These are phyloP conservation scores for Anisognathus igniventris DNA, from an alignment of 2,797 vertebrate species.

Conservation along the genomic window DNA sequence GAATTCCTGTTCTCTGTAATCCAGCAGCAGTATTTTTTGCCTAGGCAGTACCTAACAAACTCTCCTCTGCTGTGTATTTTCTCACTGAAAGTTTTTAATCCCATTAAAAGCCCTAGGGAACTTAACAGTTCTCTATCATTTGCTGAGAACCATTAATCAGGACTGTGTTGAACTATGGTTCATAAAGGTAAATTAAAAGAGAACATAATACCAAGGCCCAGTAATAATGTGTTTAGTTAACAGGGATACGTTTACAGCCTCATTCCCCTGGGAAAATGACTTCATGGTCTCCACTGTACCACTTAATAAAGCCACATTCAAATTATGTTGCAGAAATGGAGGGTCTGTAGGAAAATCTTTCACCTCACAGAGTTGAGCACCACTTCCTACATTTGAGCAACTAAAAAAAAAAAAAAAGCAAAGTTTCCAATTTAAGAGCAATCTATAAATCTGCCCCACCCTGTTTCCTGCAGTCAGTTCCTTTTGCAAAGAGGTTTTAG, in stretches of 20 bases:
- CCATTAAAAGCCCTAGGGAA: not conserved
- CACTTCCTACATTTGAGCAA: not conserved
- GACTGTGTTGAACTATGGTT: not conserved
- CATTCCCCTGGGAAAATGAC: constrained; percentile 65
- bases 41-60: not conserved
- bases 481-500: not conserved
- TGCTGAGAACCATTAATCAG: not conserved
- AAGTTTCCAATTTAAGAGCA: not conserved
- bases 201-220: constrained; percentile 38
- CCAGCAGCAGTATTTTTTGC: not conserved
- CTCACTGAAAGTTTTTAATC: not conserved
- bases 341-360: constrained; percentile 56
- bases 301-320: constrained; percentile 62
- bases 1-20: not conserved
- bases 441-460: not conserved
- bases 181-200: not conserved
- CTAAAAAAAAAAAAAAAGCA: too few relatives aligned
- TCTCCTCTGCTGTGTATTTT: not conserved
- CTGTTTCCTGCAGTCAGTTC: not conserved
- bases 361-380: not conserved
- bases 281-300: constrained; percentile 58
- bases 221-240: constrained; percentile 66
- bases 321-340: constrained; percentile 56
- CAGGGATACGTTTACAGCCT: constrained; percentile 60
- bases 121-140: not conserved